A percentile compares a stretch with the other conserved stretches of the same genome.
These are phyloP conservation scores for Mus musculus DNA, from an alignment of 2,113 vertebrate genomes.

Conservation along the genomic window DNA sequence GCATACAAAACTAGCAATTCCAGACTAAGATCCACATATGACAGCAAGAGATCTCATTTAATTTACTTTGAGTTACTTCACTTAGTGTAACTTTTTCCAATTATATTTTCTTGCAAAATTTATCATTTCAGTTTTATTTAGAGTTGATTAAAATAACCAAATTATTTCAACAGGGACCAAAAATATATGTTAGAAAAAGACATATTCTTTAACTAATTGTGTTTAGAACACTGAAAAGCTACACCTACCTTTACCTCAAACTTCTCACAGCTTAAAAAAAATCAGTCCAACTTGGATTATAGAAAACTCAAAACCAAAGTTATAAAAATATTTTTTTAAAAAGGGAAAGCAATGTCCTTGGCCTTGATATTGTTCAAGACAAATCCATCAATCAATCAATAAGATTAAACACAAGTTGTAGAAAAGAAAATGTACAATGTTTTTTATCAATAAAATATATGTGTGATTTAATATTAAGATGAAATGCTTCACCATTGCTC, in stretches of 20 bases:
- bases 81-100: neutral
- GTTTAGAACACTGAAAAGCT: neutral
- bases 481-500: neutral
- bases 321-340: neutral
- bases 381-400: neutral
- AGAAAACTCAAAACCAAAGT: neutral
- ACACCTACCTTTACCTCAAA: neutral
- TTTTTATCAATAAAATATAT: neutral
- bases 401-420: neutral
- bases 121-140: neutral
- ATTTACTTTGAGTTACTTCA: neutral
- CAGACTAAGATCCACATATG: neutral
- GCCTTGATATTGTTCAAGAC: neutral
- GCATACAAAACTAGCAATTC: neutral
- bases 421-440: neutral
- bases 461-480: neutral
- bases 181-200: neutral
- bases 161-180: neutral
- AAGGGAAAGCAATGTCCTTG: neutral
- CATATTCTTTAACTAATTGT: neutral
- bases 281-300: neutral
- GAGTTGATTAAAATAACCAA: neutral
- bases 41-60: neutral
- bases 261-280: neutral
- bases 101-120: neutral